These are phyloP conservation scores for Polydesmus complanatus DNA, from an alignment of 2,888 invertebrate genomes.

Conservation along the genomic window DNA sequence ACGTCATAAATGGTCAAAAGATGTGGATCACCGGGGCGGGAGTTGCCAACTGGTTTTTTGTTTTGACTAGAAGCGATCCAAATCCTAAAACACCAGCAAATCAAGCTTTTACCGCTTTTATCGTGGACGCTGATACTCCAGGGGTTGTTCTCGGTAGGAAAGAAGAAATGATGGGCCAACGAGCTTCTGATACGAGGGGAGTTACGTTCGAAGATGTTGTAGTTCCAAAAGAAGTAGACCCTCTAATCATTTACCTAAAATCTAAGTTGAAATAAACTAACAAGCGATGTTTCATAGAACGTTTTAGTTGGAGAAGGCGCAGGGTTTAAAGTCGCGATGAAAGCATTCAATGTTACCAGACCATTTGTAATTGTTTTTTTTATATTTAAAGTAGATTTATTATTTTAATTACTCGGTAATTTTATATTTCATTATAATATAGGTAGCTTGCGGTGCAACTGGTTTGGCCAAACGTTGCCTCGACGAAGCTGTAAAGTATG, in stretches of 20 bases:
- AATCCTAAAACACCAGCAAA: constrained; percentile 80
- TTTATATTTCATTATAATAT: neutral
- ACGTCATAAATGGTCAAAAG: constrained; percentile 85
- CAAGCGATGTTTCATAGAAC: constrained; percentile 50
- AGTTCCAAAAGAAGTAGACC: constrained; percentile 47
- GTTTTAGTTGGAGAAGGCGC: constrained; percentile 76
- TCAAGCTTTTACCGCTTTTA: constrained; percentile 93
- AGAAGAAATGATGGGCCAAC: constrained; percentile 93
- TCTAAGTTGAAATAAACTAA: constrained; percentile 54
- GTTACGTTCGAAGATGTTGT: constrained; percentile 94
- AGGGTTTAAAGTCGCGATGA: constrained; percentile 96
- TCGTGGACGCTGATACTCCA: constrained; percentile 77
- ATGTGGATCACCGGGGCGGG: constrained; percentile 99
- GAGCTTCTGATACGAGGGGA: constrained; percentile 81
- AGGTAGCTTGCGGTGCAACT: constrained; percentile 80
- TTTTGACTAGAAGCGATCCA: constrained; percentile 79
- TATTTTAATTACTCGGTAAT: too few species aligned
- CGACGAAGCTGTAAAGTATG: constrained; percentile 84
- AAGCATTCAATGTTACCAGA: constrained; percentile 85
- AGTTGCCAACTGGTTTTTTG: constrained; percentile 92
- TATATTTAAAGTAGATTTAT: too few species aligned
- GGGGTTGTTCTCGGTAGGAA: constrained; percentile 83
- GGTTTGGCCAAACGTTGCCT: constrained; percentile 81
- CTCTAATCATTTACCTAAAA: neutral
- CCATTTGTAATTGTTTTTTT: constrained; percentile 37